Base-by-base conservation (phyloP, 1,140 invertebrate genomes). In the Drosophila pseudoobscura region DNA sequence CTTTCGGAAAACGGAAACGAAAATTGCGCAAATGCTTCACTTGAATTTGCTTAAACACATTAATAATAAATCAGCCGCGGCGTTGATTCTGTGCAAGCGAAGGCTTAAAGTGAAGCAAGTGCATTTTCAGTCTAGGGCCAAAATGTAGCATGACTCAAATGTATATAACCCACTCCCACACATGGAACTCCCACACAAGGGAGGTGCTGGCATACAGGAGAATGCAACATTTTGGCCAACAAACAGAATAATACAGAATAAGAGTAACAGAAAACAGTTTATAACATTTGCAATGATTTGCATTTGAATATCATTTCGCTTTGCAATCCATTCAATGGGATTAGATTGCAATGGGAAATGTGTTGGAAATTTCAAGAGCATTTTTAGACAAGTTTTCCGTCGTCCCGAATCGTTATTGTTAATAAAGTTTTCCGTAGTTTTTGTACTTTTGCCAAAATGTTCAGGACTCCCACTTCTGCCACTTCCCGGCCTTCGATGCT, bases 401-500 rank as follows among this genome's bases (percentile, higher is more conserved):
- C n/a, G 13, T 20, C 55, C 53, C 24, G 45, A 50, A 53, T 49
- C 22, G 53, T 22, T 64, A 57, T 60, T 6, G 41, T 22, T 46
- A 41, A 46, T 51, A 58, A 72, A 44, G 58, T 72, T 76, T 52
- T 0, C 31, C 22, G 52, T 17, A 49, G 75, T 57, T 79, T 88
- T 87, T 73, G 60, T 15, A 15, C 15, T 15, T 15, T 0, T 15
- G 15, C 15, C 15, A 15, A 15, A 15, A 15, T 15, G 15, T 15
- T 15, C 15, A 15, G 15, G 15, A 15, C 15, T 15, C 15, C 15
- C 15, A 15, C 15, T 15, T 15, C 15, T 15, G 15, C 15, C 15
- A 15, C 15, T 15, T 15, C 15, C 15, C 15, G 15, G 15, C 15
- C 15, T 15, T 15, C 15, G n/a, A 97, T 95, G 49, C 94, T 92